phyloP scores from a whole-genome alignment of 2,797 vertebrate species.

The Erpetoichthys calabaricus region DNA sequence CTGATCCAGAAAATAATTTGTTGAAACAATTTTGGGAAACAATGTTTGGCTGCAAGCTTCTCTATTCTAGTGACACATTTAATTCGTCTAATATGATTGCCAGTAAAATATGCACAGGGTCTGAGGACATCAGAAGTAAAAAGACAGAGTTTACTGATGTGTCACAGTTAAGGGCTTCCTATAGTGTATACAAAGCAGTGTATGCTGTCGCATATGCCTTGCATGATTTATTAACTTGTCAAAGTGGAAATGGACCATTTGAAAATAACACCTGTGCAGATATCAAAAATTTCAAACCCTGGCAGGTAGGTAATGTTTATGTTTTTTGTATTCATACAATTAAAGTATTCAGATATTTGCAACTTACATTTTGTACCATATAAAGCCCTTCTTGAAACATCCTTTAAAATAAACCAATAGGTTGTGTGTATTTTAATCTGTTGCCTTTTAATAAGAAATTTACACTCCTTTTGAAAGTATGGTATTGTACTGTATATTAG shows the following conservation, averaged over 20 bases:
- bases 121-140: neutral
- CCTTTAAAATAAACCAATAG: no score
- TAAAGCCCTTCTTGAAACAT: no score
- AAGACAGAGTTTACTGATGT: neutral
- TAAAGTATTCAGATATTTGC: no score
- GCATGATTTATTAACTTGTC: slow-evolving; percentile 35
- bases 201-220: slow-evolving; percentile 47
- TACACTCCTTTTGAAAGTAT: no score
- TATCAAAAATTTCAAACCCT: slow-evolving; percentile 22
- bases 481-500: no score
- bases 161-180: slow-evolving; percentile 31
- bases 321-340: no score
- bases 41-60: neutral
- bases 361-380: no score
- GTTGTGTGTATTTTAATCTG: no score
- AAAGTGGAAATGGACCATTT: slow-evolving; percentile 3
- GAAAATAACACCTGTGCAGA: slow-evolving; percentile 26
- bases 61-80: no score
- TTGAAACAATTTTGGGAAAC: slow-evolving; percentile 6
- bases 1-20: neutral
- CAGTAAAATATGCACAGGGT: neutral
- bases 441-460: no score
- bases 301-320: slow-evolving; percentile 31
- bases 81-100: no score
- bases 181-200: slow-evolving; percentile 48